These are phyloP conservation scores for Alectura lathami DNA, from an alignment of 2,113 vertebrate species.

Conservation along the genomic window DNA sequence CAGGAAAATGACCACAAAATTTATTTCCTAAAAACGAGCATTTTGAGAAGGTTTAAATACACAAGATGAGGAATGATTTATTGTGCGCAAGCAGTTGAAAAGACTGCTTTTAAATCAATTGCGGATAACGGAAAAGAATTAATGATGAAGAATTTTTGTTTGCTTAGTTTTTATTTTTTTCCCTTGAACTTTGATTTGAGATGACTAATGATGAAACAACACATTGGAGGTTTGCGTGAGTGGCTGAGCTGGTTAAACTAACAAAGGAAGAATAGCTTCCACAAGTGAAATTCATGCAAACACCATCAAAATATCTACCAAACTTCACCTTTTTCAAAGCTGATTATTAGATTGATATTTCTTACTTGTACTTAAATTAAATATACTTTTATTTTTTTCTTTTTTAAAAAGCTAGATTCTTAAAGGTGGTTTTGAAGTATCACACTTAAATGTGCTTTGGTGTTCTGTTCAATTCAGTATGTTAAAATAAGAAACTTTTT, in stretches of 20 bases:
- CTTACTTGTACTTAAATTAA: background rate
- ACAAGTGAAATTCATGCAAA: background rate
- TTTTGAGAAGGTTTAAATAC: background rate
- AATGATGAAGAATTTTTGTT: background rate
- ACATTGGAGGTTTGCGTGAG: background rate
- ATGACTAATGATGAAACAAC: constrained; percentile 19
- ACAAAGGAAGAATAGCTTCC: background rate
- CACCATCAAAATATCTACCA: background rate
- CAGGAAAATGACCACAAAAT: background rate
- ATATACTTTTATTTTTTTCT: too few relatives aligned
- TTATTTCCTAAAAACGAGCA: background rate
- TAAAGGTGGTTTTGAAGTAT: background rate
- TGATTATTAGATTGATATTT: background rate
- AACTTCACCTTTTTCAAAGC: background rate
- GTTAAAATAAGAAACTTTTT: background rate
- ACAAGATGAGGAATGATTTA: background rate
- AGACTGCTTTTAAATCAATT: constrained; percentile 27
- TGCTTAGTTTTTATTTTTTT: background rate
- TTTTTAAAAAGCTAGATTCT: background rate
- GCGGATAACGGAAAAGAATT: constrained; percentile 17
- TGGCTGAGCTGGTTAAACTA: background rate
- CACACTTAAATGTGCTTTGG: background rate
- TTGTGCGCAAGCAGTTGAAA: constrained; percentile 30
- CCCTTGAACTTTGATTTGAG: background rate
- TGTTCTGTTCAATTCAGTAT: background rate